These are phyloP conservation scores for Drosophila equinoxialis DNA, from an alignment of 1,140 invertebrate species.

Conservation along the genomic window DNA sequence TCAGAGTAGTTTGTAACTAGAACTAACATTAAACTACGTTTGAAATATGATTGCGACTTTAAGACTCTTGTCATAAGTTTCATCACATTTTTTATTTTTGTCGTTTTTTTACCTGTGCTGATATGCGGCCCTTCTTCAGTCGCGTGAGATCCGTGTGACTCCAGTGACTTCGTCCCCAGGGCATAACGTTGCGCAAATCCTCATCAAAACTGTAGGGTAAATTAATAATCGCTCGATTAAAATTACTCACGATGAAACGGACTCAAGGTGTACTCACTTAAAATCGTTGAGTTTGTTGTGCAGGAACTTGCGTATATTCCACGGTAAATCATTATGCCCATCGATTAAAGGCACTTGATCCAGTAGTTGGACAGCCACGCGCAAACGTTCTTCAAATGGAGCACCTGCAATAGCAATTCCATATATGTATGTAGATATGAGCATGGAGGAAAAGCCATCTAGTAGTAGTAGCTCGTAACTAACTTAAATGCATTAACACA, in stretches of 20 bases:
- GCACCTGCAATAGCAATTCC: constrained; percentile 78
- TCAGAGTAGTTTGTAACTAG: too few species aligned
- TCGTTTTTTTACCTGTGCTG: constrained; percentile 87
- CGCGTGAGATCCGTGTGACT: constrained; percentile 93
- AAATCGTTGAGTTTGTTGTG: constrained; percentile 93
- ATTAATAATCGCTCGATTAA: background rate
- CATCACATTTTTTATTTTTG: background rate
- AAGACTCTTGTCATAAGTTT: background rate
- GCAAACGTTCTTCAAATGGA: constrained; percentile 86
- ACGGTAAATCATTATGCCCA: constrained; percentile 96
- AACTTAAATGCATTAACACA: constrained; percentile 58
- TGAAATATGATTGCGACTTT: constrained; percentile 28
- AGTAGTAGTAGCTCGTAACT: constrained; percentile 51
- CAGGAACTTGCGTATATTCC: constrained; percentile 93
- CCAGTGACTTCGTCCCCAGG: constrained; percentile 90
- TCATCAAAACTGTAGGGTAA: constrained; percentile 84
- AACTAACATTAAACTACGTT: background rate
- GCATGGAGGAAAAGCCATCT: background rate
- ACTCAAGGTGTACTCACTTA: constrained; percentile 84
- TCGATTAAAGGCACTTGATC: constrained; percentile 87
- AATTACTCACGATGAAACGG: constrained; percentile 37
- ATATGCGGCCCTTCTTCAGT: constrained; percentile 93
- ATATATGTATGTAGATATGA: too few species aligned
- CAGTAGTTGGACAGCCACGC: constrained; percentile 85
- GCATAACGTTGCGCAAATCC: constrained; percentile 89